Evolutionary conservation across 2,797 vertebrate genomes (phyloP).

Genomic region (Sebastiscus tertius): DNA sequence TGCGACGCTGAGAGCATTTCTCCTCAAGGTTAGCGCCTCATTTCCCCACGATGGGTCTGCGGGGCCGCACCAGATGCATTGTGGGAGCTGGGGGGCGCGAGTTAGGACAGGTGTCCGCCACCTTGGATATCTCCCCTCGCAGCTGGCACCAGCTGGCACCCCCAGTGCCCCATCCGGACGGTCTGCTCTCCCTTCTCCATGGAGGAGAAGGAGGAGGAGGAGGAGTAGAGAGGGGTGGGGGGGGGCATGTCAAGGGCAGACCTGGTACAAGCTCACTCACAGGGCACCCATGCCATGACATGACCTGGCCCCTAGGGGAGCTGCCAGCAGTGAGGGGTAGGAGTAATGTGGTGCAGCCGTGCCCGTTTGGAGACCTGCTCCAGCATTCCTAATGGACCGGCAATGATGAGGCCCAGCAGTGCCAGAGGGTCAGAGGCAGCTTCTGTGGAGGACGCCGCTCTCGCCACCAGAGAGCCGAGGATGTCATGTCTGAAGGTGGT

Average conservation of each 20-base stretch:
- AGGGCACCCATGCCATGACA: slow-evolving; percentile 85
- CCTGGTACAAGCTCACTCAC: slow-evolving; percentile 86
- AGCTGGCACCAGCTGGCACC: slow-evolving; percentile 86
- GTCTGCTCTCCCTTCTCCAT: slow-evolving; percentile 76
- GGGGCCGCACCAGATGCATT: slow-evolving; percentile 84
- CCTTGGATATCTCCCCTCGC: slow-evolving; percentile 84
- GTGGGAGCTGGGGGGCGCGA: slow-evolving; percentile 82
- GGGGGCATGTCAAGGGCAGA: slow-evolving; percentile 84
- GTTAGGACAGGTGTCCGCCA: slow-evolving; percentile 86
- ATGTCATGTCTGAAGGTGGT: slow-evolving; percentile 82
- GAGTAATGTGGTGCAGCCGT: slow-evolving; percentile 80
- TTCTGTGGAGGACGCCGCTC: slow-evolving; percentile 79
- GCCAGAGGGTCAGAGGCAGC: slow-evolving; percentile 84
- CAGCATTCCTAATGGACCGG: slow-evolving; percentile 83
- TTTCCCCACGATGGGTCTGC: slow-evolving; percentile 86
- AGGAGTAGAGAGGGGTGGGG: slow-evolving; percentile 47
- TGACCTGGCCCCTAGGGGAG: slow-evolving; percentile 84
- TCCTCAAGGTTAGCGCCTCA: slow-evolving; percentile 87
- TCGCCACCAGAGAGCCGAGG: slow-evolving; percentile 74
- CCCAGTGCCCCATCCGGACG: slow-evolving; percentile 83
- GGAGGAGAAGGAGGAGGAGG: slow-evolving; percentile 67
- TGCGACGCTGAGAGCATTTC: slow-evolving; percentile 85
- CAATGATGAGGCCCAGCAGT: slow-evolving; percentile 84
- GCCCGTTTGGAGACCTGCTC: slow-evolving; percentile 80
- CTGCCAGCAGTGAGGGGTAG: slow-evolving; percentile 79